Conservation (phyloP, 1,140 invertebrate species). For the Bombus balteatus region DNA sequence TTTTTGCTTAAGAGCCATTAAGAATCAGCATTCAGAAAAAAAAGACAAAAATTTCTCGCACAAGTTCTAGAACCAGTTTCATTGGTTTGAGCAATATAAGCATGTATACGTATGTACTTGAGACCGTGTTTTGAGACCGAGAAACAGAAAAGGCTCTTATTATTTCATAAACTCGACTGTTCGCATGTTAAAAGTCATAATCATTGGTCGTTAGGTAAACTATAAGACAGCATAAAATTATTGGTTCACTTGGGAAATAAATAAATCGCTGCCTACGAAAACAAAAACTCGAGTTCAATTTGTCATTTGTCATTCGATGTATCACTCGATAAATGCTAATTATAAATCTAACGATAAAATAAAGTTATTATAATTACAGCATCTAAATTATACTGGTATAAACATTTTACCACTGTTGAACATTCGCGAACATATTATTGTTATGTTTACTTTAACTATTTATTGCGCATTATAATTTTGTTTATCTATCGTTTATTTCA, state of each 20-base stretch:
- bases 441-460: too few relatives aligned
- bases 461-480: too few relatives aligned
- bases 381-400: too few relatives aligned
- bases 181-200: not conserved
- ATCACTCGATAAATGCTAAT: not conserved
- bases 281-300: not conserved
- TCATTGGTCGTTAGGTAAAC: not conserved
- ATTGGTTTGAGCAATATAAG: not conserved
- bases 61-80: constrained; percentile 1
- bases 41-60: not conserved
- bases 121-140: not conserved
- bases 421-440: too few relatives aligned
- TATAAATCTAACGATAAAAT: not conserved
- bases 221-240: not conserved
- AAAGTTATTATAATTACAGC: too few relatives aligned
- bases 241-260: not conserved
- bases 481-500: too few relatives aligned
- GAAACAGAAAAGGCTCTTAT: not conserved
- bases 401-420: too few relatives aligned
- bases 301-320: not conserved
- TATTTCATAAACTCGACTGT: not conserved
- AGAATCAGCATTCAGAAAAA: too few relatives aligned
- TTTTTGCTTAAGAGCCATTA: not conserved
- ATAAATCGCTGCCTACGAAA: not conserved
- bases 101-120: too few relatives aligned